Conservation (phyloP, 2,888 invertebrate species). For the Cistogaster globosa region DNA sequence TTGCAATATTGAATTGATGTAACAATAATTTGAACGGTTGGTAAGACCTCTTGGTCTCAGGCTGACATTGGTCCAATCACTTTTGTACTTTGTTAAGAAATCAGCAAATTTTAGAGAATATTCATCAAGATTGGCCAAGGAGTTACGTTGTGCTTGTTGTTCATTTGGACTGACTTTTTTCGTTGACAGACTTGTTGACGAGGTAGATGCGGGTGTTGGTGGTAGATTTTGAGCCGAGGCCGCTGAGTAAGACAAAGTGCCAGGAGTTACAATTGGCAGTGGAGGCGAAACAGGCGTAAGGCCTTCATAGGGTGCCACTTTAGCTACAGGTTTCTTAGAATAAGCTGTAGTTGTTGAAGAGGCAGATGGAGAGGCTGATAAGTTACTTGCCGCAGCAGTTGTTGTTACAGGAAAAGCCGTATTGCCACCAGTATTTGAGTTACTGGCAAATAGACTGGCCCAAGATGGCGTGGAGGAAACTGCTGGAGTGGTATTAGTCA, state of each 20-base stretch:
- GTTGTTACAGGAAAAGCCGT: not conserved
- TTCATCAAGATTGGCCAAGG: conserved; percentile 78
- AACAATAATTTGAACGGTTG: conserved; percentile 97
- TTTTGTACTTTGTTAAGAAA: conserved; percentile 88
- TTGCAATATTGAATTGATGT: conserved; percentile 97
- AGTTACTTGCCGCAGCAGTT: conserved; percentile 13
- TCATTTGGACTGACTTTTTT: conserved; percentile 20
- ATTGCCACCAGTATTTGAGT: not conserved
- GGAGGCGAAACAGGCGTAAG: conserved; percentile 75
- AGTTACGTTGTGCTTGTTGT: conserved; percentile 47
- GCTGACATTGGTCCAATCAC: conserved; percentile 91
- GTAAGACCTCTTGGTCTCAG: conserved; percentile 95
- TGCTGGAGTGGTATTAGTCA: conserved; percentile 79
- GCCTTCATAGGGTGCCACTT: conserved; percentile 85
- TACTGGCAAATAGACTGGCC: conserved; percentile 87
- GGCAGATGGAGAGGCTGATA: not conserved
- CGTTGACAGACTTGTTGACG: conserved; percentile 34
- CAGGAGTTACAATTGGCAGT: conserved; percentile 79
- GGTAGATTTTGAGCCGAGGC: conserved; percentile 82
- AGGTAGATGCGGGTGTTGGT: conserved; percentile 43
- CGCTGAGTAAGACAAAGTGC: conserved; percentile 82
- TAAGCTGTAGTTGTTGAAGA: conserved; percentile 18
- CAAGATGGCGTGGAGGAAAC: conserved; percentile 84
- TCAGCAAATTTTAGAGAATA: conserved; percentile 85
- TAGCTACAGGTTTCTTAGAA: conserved; percentile 85